Conservation (phyloP, 2,888 invertebrate genomes). For the Cerceris rybyensis region DNA sequence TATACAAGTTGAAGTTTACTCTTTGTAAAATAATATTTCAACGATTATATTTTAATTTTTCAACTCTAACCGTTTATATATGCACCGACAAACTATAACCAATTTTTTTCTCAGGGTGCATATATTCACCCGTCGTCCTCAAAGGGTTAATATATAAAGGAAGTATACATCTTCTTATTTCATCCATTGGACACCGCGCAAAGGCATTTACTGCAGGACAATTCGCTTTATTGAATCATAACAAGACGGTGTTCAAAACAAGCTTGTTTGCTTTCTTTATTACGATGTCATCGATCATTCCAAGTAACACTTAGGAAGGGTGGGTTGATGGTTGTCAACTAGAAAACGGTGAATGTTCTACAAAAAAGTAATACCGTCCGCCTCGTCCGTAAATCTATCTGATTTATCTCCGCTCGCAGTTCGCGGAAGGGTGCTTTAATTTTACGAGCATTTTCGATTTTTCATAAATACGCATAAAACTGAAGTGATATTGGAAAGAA, state of each 20-base stretch:
- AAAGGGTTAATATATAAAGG: too few species aligned
- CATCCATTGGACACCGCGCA: background rate
- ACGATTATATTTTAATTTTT: too few species aligned
- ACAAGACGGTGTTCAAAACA: constrained; percentile 18
- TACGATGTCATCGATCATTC: constrained; percentile 41
- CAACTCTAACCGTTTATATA: too few species aligned
- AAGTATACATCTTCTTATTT: too few species aligned
- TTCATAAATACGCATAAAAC: constrained; percentile 17
- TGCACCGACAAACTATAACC: too few species aligned
- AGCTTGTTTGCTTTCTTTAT: constrained; percentile 22
- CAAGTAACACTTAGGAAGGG: constrained; percentile 19
- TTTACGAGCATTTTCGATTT: constrained; percentile 47
- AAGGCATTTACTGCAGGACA: background rate
- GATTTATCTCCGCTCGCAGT: constrained; percentile 40
- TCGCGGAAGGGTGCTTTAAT: constrained; percentile 31
- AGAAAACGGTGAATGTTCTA: constrained; percentile 4
- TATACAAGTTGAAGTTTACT: too few species aligned
- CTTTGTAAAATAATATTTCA: too few species aligned
- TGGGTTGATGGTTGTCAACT: constrained; percentile 7
- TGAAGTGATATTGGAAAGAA: constrained; percentile 23
- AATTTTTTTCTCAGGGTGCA: too few species aligned
- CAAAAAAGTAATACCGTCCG: constrained; percentile 32
- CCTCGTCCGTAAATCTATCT: constrained; percentile 41
- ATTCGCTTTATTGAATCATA: background rate
- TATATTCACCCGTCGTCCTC: too few species aligned